phyloP scores from a whole-genome alignment of 2,113 vertebrate genomes.

The Ophiodon elongatus region DNA sequence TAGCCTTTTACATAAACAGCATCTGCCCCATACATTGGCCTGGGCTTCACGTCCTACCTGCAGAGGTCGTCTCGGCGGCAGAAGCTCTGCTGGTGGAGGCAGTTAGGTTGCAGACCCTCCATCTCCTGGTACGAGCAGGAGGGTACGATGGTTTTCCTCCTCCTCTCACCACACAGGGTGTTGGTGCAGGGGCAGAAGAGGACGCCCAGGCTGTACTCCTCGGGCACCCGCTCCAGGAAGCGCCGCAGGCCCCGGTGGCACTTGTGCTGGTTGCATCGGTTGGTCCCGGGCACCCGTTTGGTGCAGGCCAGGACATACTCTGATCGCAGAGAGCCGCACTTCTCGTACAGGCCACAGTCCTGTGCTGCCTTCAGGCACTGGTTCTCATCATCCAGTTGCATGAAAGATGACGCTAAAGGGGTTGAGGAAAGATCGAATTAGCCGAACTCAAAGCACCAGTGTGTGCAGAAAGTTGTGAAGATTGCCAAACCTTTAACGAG shows the following conservation, averaged over 20 bases:
- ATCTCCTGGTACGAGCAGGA: constrained; percentile 90
- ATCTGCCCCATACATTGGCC: neutral
- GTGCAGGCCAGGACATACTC: constrained; percentile 93
- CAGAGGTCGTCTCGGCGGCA: constrained; percentile 91
- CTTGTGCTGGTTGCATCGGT: constrained; percentile 87
- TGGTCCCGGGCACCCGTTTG: constrained; percentile 69
- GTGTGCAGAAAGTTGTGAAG: neutral
- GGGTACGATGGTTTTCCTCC: constrained; percentile 95
- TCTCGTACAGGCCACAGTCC: constrained; percentile 90
- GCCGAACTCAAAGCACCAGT: neutral
- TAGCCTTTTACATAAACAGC: neutral
- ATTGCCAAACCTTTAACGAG: neutral
- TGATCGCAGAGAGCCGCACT: constrained; percentile 90
- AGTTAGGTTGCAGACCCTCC: constrained; percentile 86
- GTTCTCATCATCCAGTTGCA: constrained; percentile 85
- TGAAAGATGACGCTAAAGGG: constrained; percentile 71
- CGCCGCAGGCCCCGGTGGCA: constrained; percentile 89
- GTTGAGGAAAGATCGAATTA: neutral
- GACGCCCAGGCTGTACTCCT: constrained; percentile 90
- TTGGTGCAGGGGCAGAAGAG: constrained; percentile 94
- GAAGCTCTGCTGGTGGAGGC: constrained; percentile 87
- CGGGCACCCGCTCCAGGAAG: constrained; percentile 92
- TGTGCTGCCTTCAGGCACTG: constrained; percentile 92
- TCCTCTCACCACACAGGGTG: constrained; percentile 90
- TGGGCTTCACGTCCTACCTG: constrained; percentile 84